Percentiles rank a stretch among this genome's conserved stretches.
Evolutionary conservation across 2,888 invertebrate species (phyloP).

Genomic region (Chloromyia formosa): DNA sequence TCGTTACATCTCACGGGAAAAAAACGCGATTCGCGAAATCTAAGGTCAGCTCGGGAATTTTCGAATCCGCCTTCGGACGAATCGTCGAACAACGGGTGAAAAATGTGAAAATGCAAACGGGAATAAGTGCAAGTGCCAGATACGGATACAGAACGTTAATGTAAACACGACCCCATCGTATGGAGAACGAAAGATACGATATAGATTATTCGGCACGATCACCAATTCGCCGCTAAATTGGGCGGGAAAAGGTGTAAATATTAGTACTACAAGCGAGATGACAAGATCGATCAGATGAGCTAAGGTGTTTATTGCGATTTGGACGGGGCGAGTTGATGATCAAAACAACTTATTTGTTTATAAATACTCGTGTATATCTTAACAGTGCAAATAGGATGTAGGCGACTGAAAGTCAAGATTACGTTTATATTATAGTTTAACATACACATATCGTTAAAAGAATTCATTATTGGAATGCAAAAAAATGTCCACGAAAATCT

Average conservation of each 20-base stretch:
- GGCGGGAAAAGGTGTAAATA: conserved; percentile 29
- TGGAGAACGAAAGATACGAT: conserved; percentile 4
- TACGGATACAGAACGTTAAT: neutral
- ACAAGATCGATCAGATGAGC: neutral
- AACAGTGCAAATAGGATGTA: too few species aligned
- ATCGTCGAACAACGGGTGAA: too few species aligned
- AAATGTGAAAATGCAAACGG: conserved; percentile 1
- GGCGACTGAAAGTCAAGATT: neutral
- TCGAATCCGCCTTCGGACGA: too few species aligned
- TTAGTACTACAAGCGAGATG: neutral
- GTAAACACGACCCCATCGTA: neutral
- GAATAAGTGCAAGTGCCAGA: neutral
- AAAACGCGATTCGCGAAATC: neutral
- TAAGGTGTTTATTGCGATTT: neutral
- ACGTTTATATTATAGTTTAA: neutral
- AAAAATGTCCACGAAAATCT: neutral
- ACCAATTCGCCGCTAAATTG: neutral
- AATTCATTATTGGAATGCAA: neutral
- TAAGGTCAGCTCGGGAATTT: neutral
- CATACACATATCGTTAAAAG: neutral
- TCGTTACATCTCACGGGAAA: neutral
- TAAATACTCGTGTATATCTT: neutral
- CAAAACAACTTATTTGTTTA: conserved; percentile 15
- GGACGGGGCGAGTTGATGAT: neutral
- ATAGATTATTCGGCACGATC: neutral